These are phyloP conservation scores for Dryomyza anilis DNA, from an alignment of 2,888 invertebrate genomes.

Conservation along the genomic window DNA sequence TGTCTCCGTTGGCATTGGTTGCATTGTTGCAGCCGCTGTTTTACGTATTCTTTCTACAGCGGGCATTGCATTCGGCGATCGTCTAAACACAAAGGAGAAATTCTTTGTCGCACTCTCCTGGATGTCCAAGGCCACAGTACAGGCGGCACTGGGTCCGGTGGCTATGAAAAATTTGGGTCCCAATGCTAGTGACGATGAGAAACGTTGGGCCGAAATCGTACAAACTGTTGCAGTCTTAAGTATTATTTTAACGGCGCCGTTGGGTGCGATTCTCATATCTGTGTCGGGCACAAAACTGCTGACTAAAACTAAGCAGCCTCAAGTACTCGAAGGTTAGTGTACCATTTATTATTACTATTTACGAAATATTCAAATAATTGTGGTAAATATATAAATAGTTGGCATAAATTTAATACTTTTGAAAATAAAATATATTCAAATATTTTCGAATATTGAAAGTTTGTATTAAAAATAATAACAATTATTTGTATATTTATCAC, in stretches of 20 bases:
- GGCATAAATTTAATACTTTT: no score
- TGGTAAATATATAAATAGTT: no score
- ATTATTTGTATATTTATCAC: no score
- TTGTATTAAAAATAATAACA: background rate
- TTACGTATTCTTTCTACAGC: conserved; percentile 73
- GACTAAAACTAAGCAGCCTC: conserved; percentile 76
- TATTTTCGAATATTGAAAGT: no score
- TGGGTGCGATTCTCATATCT: conserved; percentile 82
- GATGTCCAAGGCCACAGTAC: conserved; percentile 98
- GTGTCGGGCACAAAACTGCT: conserved; percentile 78
- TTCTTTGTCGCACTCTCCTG: conserved; percentile 89
- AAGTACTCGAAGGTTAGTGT: conserved; percentile 66
- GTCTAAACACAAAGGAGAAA: conserved; percentile 85
- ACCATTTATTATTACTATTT: no score
- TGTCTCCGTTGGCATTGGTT: conserved; percentile 73
- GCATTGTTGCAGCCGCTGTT: conserved; percentile 70
- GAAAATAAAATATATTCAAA: no score
- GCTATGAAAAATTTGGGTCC: conserved; percentile 69
- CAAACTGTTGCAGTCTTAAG: conserved; percentile 80
- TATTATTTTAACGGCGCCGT: conserved; percentile 82
- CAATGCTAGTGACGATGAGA: conserved; percentile 62
- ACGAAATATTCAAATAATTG: no score
- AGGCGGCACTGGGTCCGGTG: conserved; percentile 84
- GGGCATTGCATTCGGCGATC: conserved; percentile 74
- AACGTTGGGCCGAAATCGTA: conserved; percentile 71